Percentiles rank a stretch among this genome's conserved stretches.
Conservation (phyloP, 2,113 vertebrate species). For the Paracanthobrama guichenoti region DNA sequence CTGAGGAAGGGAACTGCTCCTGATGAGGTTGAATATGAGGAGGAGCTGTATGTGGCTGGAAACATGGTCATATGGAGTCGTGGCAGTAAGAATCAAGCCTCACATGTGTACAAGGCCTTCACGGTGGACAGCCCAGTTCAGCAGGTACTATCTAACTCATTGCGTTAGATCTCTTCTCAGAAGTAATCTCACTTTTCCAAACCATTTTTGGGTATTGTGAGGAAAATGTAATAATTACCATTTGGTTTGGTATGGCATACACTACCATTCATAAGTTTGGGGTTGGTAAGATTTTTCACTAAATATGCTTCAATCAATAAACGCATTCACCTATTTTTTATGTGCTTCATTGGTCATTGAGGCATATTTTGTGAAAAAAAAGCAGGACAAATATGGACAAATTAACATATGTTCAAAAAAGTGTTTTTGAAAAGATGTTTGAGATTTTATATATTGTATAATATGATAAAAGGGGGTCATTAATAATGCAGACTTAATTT, state of each 20-base stretch:
- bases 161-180: not conserved
- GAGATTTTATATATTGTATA: too few relatives aligned
- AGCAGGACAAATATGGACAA: too few relatives aligned
- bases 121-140: constrained; percentile 92
- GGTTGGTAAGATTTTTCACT: too few relatives aligned
- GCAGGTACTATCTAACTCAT: constrained; percentile 76
- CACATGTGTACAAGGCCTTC: constrained; percentile 91
- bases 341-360: too few relatives aligned
- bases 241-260: not conserved
- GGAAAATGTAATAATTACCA: not conserved
- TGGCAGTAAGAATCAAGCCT: constrained; percentile 85
- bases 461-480: too few relatives aligned
- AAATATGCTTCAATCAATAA: too few relatives aligned
- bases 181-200: not conserved
- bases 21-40: constrained; percentile 88
- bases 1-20: constrained; percentile 84
- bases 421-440: too few relatives aligned
- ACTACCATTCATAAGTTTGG: too few relatives aligned
- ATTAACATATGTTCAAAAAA: too few relatives aligned
- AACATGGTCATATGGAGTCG: constrained; percentile 97
- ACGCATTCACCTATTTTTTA: too few relatives aligned
- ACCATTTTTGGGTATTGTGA: not conserved
- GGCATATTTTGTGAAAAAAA: too few relatives aligned
- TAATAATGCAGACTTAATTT: too few relatives aligned
- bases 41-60: constrained; percentile 91